A percentile compares a stretch with the other conserved stretches of the same genome.
Evolutionary conservation across 2,797 vertebrate species (phyloP).

Genomic region (Hyperoplus immaculatus): DNA sequence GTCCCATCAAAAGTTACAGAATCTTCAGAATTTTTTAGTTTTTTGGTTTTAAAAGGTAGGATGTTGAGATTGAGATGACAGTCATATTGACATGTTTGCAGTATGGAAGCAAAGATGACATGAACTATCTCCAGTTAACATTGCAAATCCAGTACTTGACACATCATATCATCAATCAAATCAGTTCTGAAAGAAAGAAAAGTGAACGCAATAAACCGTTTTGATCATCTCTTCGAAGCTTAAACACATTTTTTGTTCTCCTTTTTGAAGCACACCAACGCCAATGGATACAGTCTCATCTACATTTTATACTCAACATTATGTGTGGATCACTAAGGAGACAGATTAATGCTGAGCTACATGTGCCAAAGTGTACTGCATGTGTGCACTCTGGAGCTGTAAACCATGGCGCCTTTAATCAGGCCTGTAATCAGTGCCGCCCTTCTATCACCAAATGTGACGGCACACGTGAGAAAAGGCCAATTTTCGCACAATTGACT

Average conservation of each 20-base stretch:
- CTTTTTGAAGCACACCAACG: constrained; percentile 32
- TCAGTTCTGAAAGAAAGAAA: constrained; percentile 40
- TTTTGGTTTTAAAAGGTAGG: not conserved
- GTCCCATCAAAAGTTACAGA: not conserved
- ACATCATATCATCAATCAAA: constrained; percentile 52
- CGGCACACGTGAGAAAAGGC: constrained; percentile 84
- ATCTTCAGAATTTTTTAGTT: no score
- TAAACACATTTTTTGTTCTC: constrained; percentile 51
- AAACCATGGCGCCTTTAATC: constrained; percentile 54
- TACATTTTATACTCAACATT: constrained; percentile 47
- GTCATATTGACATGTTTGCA: constrained; percentile 41
- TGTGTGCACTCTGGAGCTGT: constrained; percentile 35
- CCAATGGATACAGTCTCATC: constrained; percentile 35
- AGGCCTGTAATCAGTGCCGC: constrained; percentile 39
- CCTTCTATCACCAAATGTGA: constrained; percentile 83
- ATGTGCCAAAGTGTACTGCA: constrained; percentile 23
- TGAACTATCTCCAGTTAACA: constrained; percentile 23
- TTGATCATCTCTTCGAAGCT: constrained; percentile 68
- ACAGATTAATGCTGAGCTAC: constrained; percentile 20
- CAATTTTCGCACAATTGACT: constrained; percentile 90
- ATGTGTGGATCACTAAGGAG: constrained; percentile 24
- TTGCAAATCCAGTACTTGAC: constrained; percentile 47
- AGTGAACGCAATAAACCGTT: constrained; percentile 44
- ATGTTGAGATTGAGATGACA: not conserved
- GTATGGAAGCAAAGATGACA: constrained; percentile 45